phyloP scores from a whole-genome alignment of 2,888 invertebrate genomes.

The Yponomeuta evonymella region DNA sequence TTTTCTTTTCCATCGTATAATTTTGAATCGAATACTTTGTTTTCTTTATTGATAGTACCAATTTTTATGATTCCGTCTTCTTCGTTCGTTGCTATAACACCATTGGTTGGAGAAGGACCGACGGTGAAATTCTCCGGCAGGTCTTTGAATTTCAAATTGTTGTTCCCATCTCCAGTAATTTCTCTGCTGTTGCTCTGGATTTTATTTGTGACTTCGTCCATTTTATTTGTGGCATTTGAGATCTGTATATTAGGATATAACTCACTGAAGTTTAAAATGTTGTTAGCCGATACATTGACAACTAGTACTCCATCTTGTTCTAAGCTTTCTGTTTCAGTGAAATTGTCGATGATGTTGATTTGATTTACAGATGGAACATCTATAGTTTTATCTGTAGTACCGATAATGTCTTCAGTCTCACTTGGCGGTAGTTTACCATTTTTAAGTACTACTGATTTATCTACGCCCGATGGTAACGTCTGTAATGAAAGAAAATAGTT shows the following conservation, averaged over 20 bases:
- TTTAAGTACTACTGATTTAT: slow-evolving; percentile 59
- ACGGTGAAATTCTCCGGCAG: slow-evolving; percentile 63
- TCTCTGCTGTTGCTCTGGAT: slow-evolving; percentile 74
- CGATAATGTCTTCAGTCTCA: slow-evolving; percentile 46
- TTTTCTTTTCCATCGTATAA: slow-evolving; percentile 43
- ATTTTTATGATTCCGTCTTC: slow-evolving; percentile 35
- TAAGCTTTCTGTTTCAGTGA: slow-evolving; percentile 66
- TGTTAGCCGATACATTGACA: slow-evolving; percentile 65
- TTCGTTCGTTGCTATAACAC: slow-evolving; percentile 55
- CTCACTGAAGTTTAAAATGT: slow-evolving; percentile 65
- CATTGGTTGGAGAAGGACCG: slow-evolving; percentile 67
- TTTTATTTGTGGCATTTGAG: slow-evolving; percentile 56
- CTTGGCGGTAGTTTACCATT: slow-evolving; percentile 60
- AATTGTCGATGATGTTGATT: slow-evolving; percentile 50
- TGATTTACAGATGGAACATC: slow-evolving; percentile 41
- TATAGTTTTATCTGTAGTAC: slow-evolving; percentile 37
- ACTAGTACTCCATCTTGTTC: slow-evolving; percentile 71
- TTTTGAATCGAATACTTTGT: slow-evolving; percentile 27
- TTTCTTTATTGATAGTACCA: slow-evolving; percentile 19
- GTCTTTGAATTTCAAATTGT: slow-evolving; percentile 59
- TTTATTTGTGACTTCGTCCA: slow-evolving; percentile 70
- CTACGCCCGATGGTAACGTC: slow-evolving; percentile 59
- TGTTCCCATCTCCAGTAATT: slow-evolving; percentile 68
- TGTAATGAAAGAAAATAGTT: slow-evolving; percentile 29
- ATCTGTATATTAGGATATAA: slow-evolving; percentile 58